Percentiles rank a stretch among this genome's conserved stretches.
These are phyloP conservation scores for Plusia festucae DNA, from an alignment of 2,888 invertebrate genomes.

Conservation along the genomic window DNA sequence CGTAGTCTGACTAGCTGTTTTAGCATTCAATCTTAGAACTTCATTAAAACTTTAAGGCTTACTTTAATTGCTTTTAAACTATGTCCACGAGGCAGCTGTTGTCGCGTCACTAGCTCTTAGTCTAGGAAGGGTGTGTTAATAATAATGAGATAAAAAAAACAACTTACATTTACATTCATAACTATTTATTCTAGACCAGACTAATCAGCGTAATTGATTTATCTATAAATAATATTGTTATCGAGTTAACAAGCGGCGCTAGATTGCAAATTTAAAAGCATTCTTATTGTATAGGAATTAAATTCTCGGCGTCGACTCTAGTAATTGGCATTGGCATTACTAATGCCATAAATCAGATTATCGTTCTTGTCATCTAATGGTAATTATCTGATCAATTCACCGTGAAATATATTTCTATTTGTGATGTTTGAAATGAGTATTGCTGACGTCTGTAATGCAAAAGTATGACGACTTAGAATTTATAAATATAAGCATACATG, in stretches of 20 bases:
- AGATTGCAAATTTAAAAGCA: slow-evolving; percentile 20
- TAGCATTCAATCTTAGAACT: background rate
- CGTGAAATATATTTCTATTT: slow-evolving; percentile 16
- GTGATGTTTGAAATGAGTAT: background rate
- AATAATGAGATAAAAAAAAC: background rate
- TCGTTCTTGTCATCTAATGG: slow-evolving; percentile 22
- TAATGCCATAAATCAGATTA: slow-evolving; percentile 44
- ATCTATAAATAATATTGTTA: slow-evolving; percentile 12
- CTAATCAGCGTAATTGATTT: background rate
- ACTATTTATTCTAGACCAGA: background rate
- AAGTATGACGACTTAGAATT: background rate
- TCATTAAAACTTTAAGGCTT: background rate
- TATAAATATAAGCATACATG: background rate
- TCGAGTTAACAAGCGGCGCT: slow-evolving; percentile 14
- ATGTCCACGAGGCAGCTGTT: slow-evolving; percentile 1
- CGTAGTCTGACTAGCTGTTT: slow-evolving; percentile 3
- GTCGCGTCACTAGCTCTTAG: slow-evolving; percentile 8
- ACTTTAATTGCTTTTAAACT: slow-evolving; percentile 6
- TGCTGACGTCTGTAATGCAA: slow-evolving; percentile 3
- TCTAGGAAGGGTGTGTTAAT: background rate
- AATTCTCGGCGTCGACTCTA: slow-evolving; percentile 29
- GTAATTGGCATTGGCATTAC: slow-evolving; percentile 33
- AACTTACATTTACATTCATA: slow-evolving; percentile 15
- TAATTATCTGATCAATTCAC: slow-evolving; percentile 21
- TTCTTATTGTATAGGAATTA: slow-evolving; percentile 29